Evolutionary conservation across 2,888 invertebrate species (phyloP).

Genomic region (Andrena dorsata): DNA sequence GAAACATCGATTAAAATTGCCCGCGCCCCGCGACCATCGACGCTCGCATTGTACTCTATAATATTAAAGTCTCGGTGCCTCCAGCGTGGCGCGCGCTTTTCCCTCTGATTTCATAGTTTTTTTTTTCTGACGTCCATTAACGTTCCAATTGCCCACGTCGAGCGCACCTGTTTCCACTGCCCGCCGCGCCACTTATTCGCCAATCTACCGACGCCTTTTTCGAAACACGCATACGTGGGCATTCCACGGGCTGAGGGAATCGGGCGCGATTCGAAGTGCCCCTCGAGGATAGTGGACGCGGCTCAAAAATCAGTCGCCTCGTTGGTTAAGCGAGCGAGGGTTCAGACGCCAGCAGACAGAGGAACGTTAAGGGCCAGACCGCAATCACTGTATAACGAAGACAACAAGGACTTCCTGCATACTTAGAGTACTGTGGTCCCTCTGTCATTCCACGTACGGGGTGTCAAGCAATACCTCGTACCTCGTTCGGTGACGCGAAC

Average conservation of each 20-base stretch:
- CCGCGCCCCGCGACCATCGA: constrained; percentile 6
- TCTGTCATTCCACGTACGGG: constrained; percentile 26
- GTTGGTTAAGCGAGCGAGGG: constrained; percentile 6
- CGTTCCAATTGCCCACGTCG: constrained; percentile 71
- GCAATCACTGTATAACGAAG: constrained; percentile 80
- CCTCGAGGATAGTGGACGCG: background rate
- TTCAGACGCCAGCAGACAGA: constrained; percentile 31
- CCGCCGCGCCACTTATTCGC: background rate
- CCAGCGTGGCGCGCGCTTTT: background rate
- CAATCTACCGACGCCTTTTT: background rate
- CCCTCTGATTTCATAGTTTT: constrained; percentile 44
- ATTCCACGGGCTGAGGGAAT: background rate
- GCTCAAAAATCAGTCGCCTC: background rate
- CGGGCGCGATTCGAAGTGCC: background rate
- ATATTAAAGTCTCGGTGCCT: constrained; percentile 28
- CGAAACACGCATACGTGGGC: too few relatives aligned
- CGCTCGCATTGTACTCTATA: constrained; percentile 30
- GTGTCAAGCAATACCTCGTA: constrained; percentile 42
- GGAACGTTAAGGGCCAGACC: constrained; percentile 61
- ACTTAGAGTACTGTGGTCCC: constrained; percentile 60
- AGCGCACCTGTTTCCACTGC: constrained; percentile 56
- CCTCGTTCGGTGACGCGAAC: background rate
- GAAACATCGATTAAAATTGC: constrained; percentile 55
- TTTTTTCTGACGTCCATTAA: constrained; percentile 69
- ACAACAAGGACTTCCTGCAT: constrained; percentile 81